phyloP scores from a whole-genome alignment of 2,797 vertebrate genomes.

The Potorous gilbertii region DNA sequence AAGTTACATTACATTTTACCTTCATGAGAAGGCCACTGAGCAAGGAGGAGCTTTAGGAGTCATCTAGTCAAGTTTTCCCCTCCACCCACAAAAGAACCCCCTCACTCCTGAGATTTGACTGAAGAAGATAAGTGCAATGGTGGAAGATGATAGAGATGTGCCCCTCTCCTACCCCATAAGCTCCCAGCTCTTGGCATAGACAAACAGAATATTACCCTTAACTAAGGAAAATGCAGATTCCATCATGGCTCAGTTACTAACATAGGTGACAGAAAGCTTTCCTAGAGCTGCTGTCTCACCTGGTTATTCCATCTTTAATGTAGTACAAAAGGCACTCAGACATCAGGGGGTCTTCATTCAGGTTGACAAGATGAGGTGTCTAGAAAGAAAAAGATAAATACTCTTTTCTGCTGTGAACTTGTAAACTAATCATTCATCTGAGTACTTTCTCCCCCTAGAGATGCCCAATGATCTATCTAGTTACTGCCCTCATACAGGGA shows the following conservation, averaged over 20 bases:
- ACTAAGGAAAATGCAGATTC: background rate
- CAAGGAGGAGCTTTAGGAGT: background rate
- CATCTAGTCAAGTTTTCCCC: background rate
- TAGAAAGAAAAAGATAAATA: slow-evolving; percentile 75
- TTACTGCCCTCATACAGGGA: background rate
- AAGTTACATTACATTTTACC: background rate
- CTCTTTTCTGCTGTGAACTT: background rate
- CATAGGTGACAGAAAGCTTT: background rate
- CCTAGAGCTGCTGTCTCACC: slow-evolving; percentile 84
- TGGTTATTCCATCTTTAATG: slow-evolving; percentile 97
- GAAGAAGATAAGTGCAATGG: background rate
- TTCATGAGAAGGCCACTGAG: background rate
- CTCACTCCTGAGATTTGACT: background rate
- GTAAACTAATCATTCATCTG: background rate
- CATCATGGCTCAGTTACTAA: background rate
- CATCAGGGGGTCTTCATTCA: slow-evolving; percentile 98
- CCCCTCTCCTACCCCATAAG: background rate
- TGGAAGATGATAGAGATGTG: background rate
- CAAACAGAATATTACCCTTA: background rate
- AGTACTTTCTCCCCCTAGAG: background rate
- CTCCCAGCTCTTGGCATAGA: background rate
- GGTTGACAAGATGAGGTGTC: slow-evolving; percentile 98
- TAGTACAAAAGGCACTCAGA: slow-evolving; percentile 99
- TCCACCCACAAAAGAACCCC: background rate
- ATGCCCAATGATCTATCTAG: background rate